Conservation (phyloP, 2,888 invertebrate species). For the Thera obeliscata region DNA sequence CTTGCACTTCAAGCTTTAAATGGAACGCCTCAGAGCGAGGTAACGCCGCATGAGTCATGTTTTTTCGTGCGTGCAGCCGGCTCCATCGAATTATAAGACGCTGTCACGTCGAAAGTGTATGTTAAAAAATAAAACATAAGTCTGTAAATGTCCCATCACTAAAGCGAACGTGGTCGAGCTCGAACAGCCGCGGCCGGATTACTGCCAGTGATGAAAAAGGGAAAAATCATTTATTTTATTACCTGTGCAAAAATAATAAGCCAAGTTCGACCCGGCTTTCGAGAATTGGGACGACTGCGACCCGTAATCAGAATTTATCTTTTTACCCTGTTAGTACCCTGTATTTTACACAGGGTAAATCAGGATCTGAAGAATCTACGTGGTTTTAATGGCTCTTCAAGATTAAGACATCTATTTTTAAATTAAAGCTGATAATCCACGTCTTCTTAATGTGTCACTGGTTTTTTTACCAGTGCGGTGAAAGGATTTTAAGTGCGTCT, state of each 20-base stretch:
- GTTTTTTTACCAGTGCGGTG: too few relatives aligned
- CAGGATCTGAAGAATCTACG: slow-evolving; percentile 10
- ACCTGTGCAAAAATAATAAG: slow-evolving; percentile 66
- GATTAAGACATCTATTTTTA: not conserved
- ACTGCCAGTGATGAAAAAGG: slow-evolving; percentile 63
- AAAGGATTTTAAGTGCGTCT: too few relatives aligned
- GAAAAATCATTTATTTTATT: slow-evolving; percentile 74
- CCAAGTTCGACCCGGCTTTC: slow-evolving; percentile 52
- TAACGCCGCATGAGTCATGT: too few relatives aligned
- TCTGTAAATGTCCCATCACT: slow-evolving; percentile 34
- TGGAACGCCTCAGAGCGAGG: too few relatives aligned
- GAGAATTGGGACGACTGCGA: slow-evolving; percentile 49
- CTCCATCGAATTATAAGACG: too few relatives aligned
- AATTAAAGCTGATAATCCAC: too few relatives aligned
- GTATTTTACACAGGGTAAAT: slow-evolving; percentile 21
- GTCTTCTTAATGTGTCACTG: too few relatives aligned
- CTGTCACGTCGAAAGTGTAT: too few relatives aligned
- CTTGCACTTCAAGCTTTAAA: too few relatives aligned
- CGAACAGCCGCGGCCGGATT: slow-evolving; percentile 44
- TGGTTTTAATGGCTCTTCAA: not conserved
- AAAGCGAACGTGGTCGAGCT: slow-evolving; percentile 44
- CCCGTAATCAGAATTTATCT: slow-evolving; percentile 53
- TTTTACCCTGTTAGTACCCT: slow-evolving; percentile 25
- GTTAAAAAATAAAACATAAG: slow-evolving; percentile 24
- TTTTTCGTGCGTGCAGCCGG: too few relatives aligned